Evolutionary conservation across 2,888 invertebrate genomes (phyloP).

Genomic region (Neuroscelio doddi): DNA sequence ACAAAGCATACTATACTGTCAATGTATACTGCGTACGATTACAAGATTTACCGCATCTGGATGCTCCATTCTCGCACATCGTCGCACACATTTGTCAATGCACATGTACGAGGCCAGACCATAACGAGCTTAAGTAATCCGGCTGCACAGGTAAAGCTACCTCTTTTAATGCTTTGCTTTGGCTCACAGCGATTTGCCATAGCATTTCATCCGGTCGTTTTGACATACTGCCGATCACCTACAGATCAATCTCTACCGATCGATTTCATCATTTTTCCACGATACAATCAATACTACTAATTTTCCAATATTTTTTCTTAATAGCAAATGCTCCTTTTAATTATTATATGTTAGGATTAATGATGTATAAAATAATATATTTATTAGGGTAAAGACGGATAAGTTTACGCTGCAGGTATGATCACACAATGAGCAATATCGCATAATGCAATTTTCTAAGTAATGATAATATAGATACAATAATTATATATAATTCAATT

Average conservation of each 20-base stretch:
- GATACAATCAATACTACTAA: too few species aligned
- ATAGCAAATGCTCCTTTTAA: too few species aligned
- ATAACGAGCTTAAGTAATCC: conserved; percentile 29
- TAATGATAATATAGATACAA: too few species aligned
- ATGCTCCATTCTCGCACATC: conserved; percentile 13
- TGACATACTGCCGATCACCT: conserved; percentile 5
- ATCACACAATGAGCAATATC: too few species aligned
- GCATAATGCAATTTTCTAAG: too few species aligned
- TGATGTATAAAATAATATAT: too few species aligned
- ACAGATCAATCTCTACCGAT: conserved; percentile 7
- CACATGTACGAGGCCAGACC: conserved; percentile 10
- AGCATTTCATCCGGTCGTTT: conserved; percentile 22
- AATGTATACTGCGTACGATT: conserved; percentile 11
- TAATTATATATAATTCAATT: too few species aligned
- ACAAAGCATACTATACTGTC: conserved; percentile 6
- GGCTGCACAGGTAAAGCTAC: conserved; percentile 30
- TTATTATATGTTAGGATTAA: too few species aligned
- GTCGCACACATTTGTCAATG: conserved; percentile 18
- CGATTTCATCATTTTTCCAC: not conserved
- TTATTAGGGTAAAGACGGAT: too few species aligned
- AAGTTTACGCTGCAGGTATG: too few species aligned
- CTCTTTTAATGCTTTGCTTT: conserved; percentile 38
- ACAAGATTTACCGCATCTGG: conserved; percentile 10
- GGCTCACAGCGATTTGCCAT: conserved; percentile 21
- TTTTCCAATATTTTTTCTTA: too few species aligned